Base-by-base conservation (phyloP, 2,113 vertebrate species). In the Bombycilla garrulus region DNA sequence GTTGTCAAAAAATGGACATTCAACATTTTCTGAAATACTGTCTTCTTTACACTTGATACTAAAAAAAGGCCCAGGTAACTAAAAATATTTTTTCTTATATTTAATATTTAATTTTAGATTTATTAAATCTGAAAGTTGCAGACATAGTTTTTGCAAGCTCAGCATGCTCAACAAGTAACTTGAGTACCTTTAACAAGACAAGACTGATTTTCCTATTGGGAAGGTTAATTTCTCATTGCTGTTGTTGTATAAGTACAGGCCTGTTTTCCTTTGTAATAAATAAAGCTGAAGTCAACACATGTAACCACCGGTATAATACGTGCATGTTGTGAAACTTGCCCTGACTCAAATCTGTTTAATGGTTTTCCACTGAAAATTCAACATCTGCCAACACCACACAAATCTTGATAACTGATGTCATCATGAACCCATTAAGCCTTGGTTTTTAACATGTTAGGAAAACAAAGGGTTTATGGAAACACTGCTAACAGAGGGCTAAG, bases 341-440 rank as follows among this genome's bases (percentile, higher is more conserved):
- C 91, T 88, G 95, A 96, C 93, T 92, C 93, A 96, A 97, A 94
- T 77, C 93, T 86, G 79, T 76, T 95, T 96, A 97, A 97, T 96
- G 95, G 90, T 96, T 97, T 96, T 96, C 95, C 94, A 97, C 95
- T 96, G 95, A 96, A 97, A 97, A 97, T 95, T 96, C 96, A 97
- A 95, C 95, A 96, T 97, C 96, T 97, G 96, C 96, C 96, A 97
- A 95, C 96, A 96, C 94, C 95, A 96, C 95, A 97, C 96, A 97
- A 97, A 97, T 96, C 96, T 97, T 94, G 96, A 97, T 97, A 96
- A 96, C 93, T 93, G 95, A 97, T 96, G 96, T 95, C 96, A 96
- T 96, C 96, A 90, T 96, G 96, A 96, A 96, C 90, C 92, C 90
- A 97, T 97, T 97, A 96, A 96, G 90, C 51, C 88, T 88, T 73